These are phyloP conservation scores for Marisa cornuarietis DNA, from an alignment of 1,140 invertebrate species.

Conservation along the genomic window DNA sequence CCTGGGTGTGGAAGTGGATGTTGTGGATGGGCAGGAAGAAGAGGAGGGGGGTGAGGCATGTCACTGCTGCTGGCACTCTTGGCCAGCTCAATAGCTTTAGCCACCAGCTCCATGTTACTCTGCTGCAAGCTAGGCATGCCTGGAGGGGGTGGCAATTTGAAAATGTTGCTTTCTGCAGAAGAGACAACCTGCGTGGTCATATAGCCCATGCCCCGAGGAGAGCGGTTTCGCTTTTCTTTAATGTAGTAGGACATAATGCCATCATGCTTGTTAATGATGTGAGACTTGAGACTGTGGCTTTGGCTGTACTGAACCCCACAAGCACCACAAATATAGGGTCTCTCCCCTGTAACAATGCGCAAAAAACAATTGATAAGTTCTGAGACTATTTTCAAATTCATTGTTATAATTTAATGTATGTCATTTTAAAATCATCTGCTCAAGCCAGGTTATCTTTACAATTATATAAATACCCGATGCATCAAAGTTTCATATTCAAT, in stretches of 20 bases:
- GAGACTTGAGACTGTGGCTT: slow-evolving; percentile 62
- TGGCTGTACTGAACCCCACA: slow-evolving; percentile 63
- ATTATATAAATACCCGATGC: no score
- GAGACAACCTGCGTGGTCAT: slow-evolving; percentile 46
- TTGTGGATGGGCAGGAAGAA: slow-evolving; percentile 19
- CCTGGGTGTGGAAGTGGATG: slow-evolving; percentile 22
- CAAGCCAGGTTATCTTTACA: no score
- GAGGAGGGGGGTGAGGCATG: slow-evolving; percentile 19
- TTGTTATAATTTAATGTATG: no score
- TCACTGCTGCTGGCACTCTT: slow-evolving; percentile 30
- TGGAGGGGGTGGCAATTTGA: slow-evolving; percentile 47
- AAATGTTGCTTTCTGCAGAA: slow-evolving; percentile 42
- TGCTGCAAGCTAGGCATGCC: slow-evolving; percentile 34
- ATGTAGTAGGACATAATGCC: slow-evolving; percentile 63
- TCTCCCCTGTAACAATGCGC: slow-evolving; percentile 46
- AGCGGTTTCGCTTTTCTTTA: slow-evolving; percentile 61
- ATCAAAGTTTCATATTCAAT: no score
- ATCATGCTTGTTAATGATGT: slow-evolving; percentile 64
- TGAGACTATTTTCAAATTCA: no score
- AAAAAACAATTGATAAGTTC: no score
- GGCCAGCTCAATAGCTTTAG: slow-evolving; percentile 37
- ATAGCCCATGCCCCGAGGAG: slow-evolving; percentile 58
- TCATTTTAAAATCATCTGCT: no score
- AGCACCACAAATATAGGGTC: slow-evolving; percentile 62
- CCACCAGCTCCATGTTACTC: slow-evolving; percentile 29